These are phyloP conservation scores for Anniella stebbinsi DNA, from an alignment of 2,797 vertebrate species.

Conservation along the genomic window DNA sequence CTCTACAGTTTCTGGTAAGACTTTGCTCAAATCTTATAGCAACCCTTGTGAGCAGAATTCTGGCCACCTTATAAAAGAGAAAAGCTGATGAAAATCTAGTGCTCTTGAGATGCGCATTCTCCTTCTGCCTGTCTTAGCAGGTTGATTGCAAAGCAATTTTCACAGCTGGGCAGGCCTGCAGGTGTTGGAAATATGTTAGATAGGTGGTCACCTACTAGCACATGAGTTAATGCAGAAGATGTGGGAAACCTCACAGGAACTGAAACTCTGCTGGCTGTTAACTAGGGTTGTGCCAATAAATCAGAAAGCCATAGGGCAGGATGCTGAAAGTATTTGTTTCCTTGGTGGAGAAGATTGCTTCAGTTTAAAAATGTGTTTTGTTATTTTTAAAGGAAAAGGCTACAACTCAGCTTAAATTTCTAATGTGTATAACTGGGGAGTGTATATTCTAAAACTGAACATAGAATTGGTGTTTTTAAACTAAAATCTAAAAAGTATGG, in stretches of 20 bases:
- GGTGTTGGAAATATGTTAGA: conserved; percentile 49
- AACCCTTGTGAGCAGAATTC: neutral
- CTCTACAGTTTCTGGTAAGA: neutral
- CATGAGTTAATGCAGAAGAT: conserved; percentile 35
- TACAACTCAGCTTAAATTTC: conserved; percentile 5
- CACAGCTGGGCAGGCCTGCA: conserved; percentile 53
- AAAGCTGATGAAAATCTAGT: conserved; percentile 20
- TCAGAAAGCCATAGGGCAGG: conserved; percentile 25
- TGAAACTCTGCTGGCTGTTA: conserved; percentile 33
- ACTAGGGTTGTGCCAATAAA: conserved; percentile 36
- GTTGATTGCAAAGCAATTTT: conserved; percentile 56
- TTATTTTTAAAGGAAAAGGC: conserved; percentile 16
- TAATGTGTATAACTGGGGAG: neutral
- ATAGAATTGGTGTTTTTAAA: neutral
- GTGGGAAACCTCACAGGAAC: conserved; percentile 34
- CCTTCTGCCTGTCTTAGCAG: conserved; percentile 42
- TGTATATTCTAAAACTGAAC: neutral
- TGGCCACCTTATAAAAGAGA: neutral
- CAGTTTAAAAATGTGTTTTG: conserved; percentile 14
- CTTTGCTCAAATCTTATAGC: neutral
- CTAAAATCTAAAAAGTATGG: conserved; percentile 3
- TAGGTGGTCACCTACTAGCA: conserved; percentile 49
- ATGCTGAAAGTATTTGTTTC: conserved; percentile 25
- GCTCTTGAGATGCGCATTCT: conserved; percentile 26
- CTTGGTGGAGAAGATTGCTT: conserved; percentile 15